A percentile compares a stretch with the other conserved stretches of the same genome.
phyloP scores from a whole-genome alignment of 2,113 vertebrate genomes.

The Pseudorhombus dupliciocellatus region DNA sequence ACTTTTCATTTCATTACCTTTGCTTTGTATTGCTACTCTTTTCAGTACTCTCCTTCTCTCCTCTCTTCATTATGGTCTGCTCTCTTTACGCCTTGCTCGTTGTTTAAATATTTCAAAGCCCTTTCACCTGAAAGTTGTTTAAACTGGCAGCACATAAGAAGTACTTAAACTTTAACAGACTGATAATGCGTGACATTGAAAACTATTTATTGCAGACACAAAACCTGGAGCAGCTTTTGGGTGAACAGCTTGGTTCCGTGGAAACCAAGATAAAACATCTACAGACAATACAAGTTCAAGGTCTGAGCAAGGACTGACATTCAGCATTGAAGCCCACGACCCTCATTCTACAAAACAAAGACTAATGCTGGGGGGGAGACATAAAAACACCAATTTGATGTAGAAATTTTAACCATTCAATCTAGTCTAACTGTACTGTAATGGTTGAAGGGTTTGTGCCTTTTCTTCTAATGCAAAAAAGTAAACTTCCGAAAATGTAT shows the following conservation, averaged over 20 bases:
- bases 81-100: not conserved
- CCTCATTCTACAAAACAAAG: too few species aligned
- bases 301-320: too few species aligned
- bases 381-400: too few species aligned
- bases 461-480: not conserved
- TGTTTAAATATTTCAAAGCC: not conserved
- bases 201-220: constrained; percentile 12
- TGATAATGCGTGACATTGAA: not conserved
- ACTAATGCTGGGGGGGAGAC: too few species aligned
- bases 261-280: too few species aligned
- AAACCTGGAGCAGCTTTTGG: constrained; percentile 8
- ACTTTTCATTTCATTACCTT: too few species aligned
- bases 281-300: too few species aligned
- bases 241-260: not conserved
- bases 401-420: too few species aligned
- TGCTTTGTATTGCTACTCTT: not conserved
- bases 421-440: too few species aligned
- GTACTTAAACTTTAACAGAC: constrained; percentile 5
- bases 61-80: not conserved
- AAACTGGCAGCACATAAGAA: not conserved
- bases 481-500: not conserved
- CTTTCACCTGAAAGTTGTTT: not conserved
- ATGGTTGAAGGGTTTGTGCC: too few species aligned
- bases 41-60: not conserved
- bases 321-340: too few species aligned